Percentiles rank a stretch among this genome's conserved stretches.
These are phyloP conservation scores for Torymus aiolomorphi DNA, from an alignment of 2,888 invertebrate species.

Conservation along the genomic window DNA sequence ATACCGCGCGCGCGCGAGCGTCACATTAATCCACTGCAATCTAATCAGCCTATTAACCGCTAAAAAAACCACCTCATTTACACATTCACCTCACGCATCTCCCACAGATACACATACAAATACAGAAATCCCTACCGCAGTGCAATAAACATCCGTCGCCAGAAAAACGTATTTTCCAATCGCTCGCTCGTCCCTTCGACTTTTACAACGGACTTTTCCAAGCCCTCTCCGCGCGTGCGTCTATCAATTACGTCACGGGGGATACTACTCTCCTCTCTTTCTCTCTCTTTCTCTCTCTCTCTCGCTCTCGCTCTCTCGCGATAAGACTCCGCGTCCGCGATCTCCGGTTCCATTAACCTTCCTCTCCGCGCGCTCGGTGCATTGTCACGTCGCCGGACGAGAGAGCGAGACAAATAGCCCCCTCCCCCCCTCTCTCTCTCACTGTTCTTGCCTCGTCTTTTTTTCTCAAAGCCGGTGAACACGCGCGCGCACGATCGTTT, in stretches of 20 bases:
- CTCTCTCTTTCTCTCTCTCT: too few species aligned
- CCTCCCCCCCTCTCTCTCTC: background rate
- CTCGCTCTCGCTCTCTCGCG: background rate
- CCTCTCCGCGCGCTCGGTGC: slow-evolving; percentile 20
- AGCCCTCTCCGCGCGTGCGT: background rate
- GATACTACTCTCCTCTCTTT: background rate
- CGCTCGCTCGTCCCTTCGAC: background rate
- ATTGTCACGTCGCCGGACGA: slow-evolving; percentile 46
- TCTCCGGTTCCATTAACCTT: slow-evolving; percentile 53
- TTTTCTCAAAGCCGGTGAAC: slow-evolving; percentile 22
- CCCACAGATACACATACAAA: too few species aligned
- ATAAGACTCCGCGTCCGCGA: slow-evolving; percentile 18
- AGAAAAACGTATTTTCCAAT: slow-evolving; percentile 33
- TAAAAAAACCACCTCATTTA: too few species aligned
- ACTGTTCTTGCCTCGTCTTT: background rate
- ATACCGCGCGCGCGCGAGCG: too few species aligned
- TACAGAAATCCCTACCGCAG: too few species aligned
- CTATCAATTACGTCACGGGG: slow-evolving; percentile 51
- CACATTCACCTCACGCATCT: background rate
- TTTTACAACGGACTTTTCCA: slow-evolving; percentile 7
- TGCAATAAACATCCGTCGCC: too few species aligned
- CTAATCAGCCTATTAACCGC: too few species aligned
- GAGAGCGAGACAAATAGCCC: slow-evolving; percentile 26
- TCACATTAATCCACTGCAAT: too few species aligned
- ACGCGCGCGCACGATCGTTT: slow-evolving; percentile 11